These are phyloP conservation scores for Cordylochernes scorpioides DNA, from an alignment of 2,888 invertebrate species.

Conservation along the genomic window DNA sequence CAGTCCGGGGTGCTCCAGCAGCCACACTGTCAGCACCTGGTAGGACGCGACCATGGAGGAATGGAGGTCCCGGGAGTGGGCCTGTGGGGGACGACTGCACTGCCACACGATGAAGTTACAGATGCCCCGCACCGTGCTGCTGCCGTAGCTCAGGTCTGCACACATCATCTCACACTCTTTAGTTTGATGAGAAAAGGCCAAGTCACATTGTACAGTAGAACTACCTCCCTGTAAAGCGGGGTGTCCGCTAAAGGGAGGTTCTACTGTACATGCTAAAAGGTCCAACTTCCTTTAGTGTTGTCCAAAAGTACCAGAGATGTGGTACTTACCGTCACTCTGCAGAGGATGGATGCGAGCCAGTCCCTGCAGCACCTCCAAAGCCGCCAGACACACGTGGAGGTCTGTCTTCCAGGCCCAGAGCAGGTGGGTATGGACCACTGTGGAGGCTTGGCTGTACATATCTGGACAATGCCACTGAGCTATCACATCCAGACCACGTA, in stretches of 20 bases:
- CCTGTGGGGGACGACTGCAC: conserved; percentile 73
- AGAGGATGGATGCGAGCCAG: conserved; percentile 53
- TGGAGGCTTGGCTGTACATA: too few species aligned
- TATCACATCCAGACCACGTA: too few species aligned
- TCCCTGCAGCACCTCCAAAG: conserved; percentile 65
- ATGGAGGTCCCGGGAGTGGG: conserved; percentile 72
- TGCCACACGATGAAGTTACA: conserved; percentile 92
- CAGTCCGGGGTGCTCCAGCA: conserved; percentile 63
- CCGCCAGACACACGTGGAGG: conserved; percentile 70
- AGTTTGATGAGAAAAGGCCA: background rate
- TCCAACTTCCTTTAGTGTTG: too few species aligned
- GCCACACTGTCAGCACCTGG: conserved; percentile 41
- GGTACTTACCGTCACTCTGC: conserved; percentile 1
- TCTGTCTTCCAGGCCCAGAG: conserved; percentile 97
- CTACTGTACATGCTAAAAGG: too few species aligned
- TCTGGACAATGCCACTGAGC: too few species aligned
- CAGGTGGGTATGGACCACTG: too few species aligned
- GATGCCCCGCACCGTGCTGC: conserved; percentile 92
- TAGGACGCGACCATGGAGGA: conserved; percentile 50
- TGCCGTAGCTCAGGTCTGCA: background rate
- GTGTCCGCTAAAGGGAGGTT: too few species aligned
- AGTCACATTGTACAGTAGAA: too few species aligned
- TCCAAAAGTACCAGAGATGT: too few species aligned
- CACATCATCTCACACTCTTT: background rate
- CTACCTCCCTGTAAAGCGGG: too few species aligned